These are phyloP conservation scores for Limnephilus rhombicus DNA, from an alignment of 2,888 invertebrate species.

Conservation along the genomic window DNA sequence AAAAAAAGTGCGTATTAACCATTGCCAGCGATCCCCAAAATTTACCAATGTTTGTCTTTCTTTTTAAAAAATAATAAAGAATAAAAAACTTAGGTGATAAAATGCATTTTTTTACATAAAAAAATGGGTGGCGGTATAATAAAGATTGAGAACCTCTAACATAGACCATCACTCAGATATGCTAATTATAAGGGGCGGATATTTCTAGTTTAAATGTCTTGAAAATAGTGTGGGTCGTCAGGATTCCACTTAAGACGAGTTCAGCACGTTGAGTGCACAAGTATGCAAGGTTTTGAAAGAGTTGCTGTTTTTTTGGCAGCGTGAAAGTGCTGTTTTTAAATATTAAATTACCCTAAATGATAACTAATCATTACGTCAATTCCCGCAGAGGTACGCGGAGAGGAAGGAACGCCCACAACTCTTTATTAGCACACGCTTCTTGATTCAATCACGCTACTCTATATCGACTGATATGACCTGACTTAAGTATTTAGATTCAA, in stretches of 20 bases:
- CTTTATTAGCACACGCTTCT: too few species aligned
- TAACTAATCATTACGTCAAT: neutral
- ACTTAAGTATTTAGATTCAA: neutral
- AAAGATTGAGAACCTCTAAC: neutral
- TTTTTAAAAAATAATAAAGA: too few species aligned
- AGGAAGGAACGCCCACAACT: neutral
- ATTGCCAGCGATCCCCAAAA: too few species aligned
- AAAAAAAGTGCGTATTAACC: too few species aligned
- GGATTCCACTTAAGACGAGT: neutral
- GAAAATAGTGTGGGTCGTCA: neutral
- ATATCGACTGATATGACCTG: too few species aligned
- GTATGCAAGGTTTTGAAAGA: neutral
- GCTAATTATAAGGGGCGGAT: neutral
- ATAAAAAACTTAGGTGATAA: too few species aligned
- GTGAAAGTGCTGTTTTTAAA: neutral
- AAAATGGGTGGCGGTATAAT: neutral
- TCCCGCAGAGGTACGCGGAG: neutral
- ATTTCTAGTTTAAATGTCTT: neutral
- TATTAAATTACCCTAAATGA: neutral
- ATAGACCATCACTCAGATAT: neutral
- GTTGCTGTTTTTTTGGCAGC: neutral
- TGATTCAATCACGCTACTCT: too few species aligned
- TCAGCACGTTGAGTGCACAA: neutral
- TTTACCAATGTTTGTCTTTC: too few species aligned
- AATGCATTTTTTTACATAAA: neutral